Conservation (phyloP, 2,888 invertebrate species). For the Trichopoda pennipes region DNA sequence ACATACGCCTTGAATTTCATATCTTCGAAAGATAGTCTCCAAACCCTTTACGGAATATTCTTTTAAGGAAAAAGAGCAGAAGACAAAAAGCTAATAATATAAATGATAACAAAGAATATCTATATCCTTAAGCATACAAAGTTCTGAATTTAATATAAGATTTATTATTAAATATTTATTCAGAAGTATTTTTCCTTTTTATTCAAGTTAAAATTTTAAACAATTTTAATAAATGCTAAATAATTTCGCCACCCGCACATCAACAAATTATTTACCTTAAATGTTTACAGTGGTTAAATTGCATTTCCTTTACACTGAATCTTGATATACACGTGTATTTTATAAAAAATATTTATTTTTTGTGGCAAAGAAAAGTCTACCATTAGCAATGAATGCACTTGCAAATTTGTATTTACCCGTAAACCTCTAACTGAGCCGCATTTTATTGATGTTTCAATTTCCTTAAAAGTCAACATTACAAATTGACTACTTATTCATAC, state of each 20-base stretch:
- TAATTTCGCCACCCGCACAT: slow-evolving; percentile 6
- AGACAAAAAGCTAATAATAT: too few relatives aligned
- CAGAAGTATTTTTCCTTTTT: too few relatives aligned
- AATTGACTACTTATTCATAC: slow-evolving; percentile 70
- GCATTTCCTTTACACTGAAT: slow-evolving; percentile 15
- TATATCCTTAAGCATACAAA: too few relatives aligned
- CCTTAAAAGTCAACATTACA: slow-evolving; percentile 73
- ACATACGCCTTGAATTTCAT: too few relatives aligned
- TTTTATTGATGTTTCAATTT: slow-evolving; percentile 74
- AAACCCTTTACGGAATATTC: too few relatives aligned
- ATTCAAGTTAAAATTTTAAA: background rate
- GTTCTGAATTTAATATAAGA: too few relatives aligned
- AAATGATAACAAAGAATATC: too few relatives aligned
- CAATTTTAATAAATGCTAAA: slow-evolving; percentile 4
- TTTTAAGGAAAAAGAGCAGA: too few relatives aligned
- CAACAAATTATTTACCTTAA: slow-evolving; percentile 18
- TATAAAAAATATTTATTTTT: background rate
- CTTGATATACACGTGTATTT: background rate
- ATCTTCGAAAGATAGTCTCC: too few relatives aligned
- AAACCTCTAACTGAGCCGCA: slow-evolving; percentile 60
- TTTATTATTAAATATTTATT: too few relatives aligned
- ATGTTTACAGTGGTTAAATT: slow-evolving; percentile 1
- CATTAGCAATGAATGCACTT: slow-evolving; percentile 53
- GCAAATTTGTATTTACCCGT: slow-evolving; percentile 48
- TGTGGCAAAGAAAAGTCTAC: slow-evolving; percentile 31